Base-by-base conservation (phyloP, 2,888 invertebrate species). In the Aphidius colemani region DNA sequence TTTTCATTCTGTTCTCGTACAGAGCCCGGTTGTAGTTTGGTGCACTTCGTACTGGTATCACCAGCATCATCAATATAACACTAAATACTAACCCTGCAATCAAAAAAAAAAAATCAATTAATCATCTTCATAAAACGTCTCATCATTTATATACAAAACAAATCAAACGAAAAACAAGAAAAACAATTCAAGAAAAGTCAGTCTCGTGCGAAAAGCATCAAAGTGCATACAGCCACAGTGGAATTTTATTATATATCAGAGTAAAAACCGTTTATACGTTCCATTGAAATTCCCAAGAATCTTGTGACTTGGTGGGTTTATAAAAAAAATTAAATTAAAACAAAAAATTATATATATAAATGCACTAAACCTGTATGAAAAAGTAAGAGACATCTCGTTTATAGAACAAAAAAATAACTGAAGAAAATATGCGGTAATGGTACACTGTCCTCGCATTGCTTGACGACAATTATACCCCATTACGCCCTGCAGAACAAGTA, bases 381-480 rank as follows among this genome's bases (percentile, higher is more conserved):
- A 44, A 51, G 8, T 56, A 66, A 66, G 66, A 62, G 59, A 67
- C 64, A 69, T 71, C 72, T 68, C 70, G 66, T 63, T 66, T 65
- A 66, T 61, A 61, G 64, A 58, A 53, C 66, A 58, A 75, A 76
- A 78, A 74, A 78, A 78, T 73, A 72, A 72, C 71, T 39, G 73
- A 66, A 70, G 76, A 81, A 81, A 82, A 79, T 30, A 82, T 82
- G 82, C 81, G 75, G 75, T 82, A 82, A 82, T 82, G 81, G 80
- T 74, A 78, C 77, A 76, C 77, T 77, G 80, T 79, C 80, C 78
- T 80, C 81, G 81, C 81, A 82, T 82, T 81, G 76, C 81, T 81
- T 67, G 63, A 74, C 75, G 78, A 81, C 81, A 82, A 82, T 81
- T 82, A 82, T 81, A 80, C 79, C 79, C 81, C 79, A 82, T 81